Evolutionary conservation across 2,797 vertebrate genomes (phyloP).

Genomic region (Pristis pectinata): DNA sequence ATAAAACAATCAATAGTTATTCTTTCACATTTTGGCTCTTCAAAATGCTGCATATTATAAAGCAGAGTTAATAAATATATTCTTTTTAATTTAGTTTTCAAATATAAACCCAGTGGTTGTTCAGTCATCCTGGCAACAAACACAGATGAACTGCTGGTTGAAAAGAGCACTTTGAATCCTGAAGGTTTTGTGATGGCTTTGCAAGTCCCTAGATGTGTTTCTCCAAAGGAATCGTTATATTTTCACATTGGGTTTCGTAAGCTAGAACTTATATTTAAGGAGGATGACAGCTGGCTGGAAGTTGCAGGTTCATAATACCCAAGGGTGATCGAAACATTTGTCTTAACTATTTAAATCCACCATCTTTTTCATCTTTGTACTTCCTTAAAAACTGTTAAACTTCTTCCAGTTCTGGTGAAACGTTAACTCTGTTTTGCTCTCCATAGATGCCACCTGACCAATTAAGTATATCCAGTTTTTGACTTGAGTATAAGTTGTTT

Average conservation of each 20-base stretch:
- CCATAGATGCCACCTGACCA: neutral
- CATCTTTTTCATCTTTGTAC: neutral
- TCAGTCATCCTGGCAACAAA: neutral
- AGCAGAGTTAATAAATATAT: conserved; percentile 28
- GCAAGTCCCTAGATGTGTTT: neutral
- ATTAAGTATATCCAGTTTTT: neutral
- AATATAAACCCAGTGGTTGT: neutral
- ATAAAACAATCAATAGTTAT: conserved; percentile 33
- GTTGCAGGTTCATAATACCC: neutral
- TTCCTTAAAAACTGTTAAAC: neutral
- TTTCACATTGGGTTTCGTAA: conserved; percentile 23
- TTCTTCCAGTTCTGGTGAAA: neutral
- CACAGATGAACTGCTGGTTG: neutral
- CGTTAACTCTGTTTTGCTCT: neutral
- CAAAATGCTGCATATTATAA: conserved; percentile 27
- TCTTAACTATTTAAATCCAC: neutral
- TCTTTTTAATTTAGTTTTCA: conserved; percentile 34
- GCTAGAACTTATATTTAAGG: neutral
- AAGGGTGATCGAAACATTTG: neutral
- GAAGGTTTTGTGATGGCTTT: conserved; percentile 16
- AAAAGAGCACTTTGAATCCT: neutral
- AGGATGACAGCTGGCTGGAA: conserved; percentile 1
- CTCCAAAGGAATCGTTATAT: conserved; percentile 15
- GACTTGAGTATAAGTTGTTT: neutral
- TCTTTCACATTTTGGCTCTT: conserved; percentile 23